Base-by-base conservation (phyloP, 2,888 invertebrate genomes). In the Mamestra brassicae region DNA sequence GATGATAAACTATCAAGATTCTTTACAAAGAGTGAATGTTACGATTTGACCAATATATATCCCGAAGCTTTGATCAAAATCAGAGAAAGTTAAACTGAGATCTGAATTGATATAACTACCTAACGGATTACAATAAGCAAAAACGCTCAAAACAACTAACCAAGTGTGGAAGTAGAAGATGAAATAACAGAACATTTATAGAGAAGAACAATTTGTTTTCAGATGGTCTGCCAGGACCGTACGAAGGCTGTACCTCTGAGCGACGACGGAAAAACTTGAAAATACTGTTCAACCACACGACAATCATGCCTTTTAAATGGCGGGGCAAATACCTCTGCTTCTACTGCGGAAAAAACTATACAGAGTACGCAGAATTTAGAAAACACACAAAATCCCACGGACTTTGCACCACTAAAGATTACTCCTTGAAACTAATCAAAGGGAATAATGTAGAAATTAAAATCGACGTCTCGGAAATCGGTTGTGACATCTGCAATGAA, bases 261-360 rank as follows among this genome's bases (percentile, higher is more conserved):
- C 91, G 90, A 83, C 89, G 95, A 80, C 87, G 95, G 87, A 92
- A 93, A 91, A 96, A 95, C 90, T 90, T 96, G 89, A 92, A 92
- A 94, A 91, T 91, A 71, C 88, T 96, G 74, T 95, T 96, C 93
- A 95, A 95, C 93, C 91, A 93, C 87, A 95, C 95, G 1, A 89
- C 94, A 0, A 89, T 96, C 67, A 87, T 95, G 74, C 96, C 96
- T 47, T 96, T 96, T 89, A 95, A 95, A 91, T 95, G 95, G 96
- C 91, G 93, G n/a, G 93, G 93, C 38, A 91, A 89, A 76, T 95
- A 92, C 76, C 85, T 93, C 10, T 96, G 96, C 84, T 96, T 94
- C 87, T 95, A 94, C 89, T 96, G 96, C 85, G 93, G 93, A 8
- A 89, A 92, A 83, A 90, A 85, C 72, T 91, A 89, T 76, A 80